Evolutionary conservation across 2,888 invertebrate genomes (phyloP).

Genomic region (Clunio marinus): DNA sequence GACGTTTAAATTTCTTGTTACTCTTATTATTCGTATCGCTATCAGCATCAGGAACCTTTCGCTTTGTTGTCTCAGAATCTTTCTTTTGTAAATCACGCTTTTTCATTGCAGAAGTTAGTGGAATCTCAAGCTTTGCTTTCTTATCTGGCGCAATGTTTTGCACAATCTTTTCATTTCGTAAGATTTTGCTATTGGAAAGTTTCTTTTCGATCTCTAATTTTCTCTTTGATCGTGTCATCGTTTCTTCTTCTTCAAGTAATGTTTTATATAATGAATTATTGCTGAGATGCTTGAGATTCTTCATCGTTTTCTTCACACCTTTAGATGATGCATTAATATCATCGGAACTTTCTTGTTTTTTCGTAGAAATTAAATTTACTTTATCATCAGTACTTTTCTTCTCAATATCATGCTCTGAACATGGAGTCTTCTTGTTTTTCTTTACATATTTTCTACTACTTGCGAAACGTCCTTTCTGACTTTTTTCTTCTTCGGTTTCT

Average conservation of each 20-base stretch:
- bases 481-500: background rate
- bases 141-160: constrained; percentile 43
- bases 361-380: no score
- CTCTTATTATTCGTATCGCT: background rate
- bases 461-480: background rate
- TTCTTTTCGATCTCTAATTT: constrained; percentile 49
- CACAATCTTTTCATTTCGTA: constrained; percentile 49
- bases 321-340: background rate
- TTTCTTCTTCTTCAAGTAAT: constrained; percentile 44
- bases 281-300: no score
- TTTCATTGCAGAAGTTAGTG: no score
- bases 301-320: no score
- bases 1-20: constrained; percentile 9
- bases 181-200: constrained; percentile 49
- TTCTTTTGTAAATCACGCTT: no score
- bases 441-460: no score
- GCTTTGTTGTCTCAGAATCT: constrained; percentile 19
- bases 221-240: constrained; percentile 51
- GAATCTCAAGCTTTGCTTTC: background rate
- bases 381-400: constrained; percentile 7
- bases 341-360: constrained; percentile 10
- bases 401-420: constrained; percentile 20
- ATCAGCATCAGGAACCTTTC: constrained; percentile 11
- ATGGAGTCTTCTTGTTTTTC: no score
- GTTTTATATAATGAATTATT: constrained; percentile 14